Base-by-base conservation (phyloP, 2,797 vertebrate species). In the Hyperoplus immaculatus region DNA sequence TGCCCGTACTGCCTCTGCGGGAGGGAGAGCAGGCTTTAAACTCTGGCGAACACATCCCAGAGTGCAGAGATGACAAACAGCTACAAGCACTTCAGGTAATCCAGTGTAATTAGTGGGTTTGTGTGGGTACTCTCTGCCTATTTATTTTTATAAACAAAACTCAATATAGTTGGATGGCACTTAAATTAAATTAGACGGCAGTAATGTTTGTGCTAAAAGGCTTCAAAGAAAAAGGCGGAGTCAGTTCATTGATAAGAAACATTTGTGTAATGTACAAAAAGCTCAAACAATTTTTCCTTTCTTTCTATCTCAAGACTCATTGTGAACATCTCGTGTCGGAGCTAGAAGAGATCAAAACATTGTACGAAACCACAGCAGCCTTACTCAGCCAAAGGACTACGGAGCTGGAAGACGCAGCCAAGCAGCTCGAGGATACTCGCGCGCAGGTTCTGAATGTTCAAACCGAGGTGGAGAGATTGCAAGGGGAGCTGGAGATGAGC, bases 271-370 rank as follows among this genome's bases (percentile, higher is more conserved):
- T 77, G 9, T 16, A 50, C 5, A 6, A 55, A 80, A 68, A 39
- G 4, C 36, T 61, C 3, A 73, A 53, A 1, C 0, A 0, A 29
- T 72, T 69, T 41, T 13, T 14, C 10, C 7, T 61, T 61, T 59
- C 1, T 61, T 77, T 57, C 1, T 58, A 66, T 60, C 57, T 92
- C 71, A 56, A 95, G 90, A 88, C 78, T 12, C 90, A 92, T 2
- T 90, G 89, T 84, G 92, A 96, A 75, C 53, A 68, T 63, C 73
- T 95, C 36, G 67, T 83, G 59, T 85, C 58, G 5, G 92, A 96
- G 46, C 88, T 96, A 9, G 81, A 94, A 58, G 88, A 91, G 58
- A 92, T 93, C 14, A 94, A 84, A 78, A 78, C 21, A 21, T 87
- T 88, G 29, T 90, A 89, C 62, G 75, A 91, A 88, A 86, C 71